Evolutionary conservation across 2,888 invertebrate species (phyloP), one percentile per base, ranked within the genome.

Genomic region (Trissolcus brochymenae): DNA sequence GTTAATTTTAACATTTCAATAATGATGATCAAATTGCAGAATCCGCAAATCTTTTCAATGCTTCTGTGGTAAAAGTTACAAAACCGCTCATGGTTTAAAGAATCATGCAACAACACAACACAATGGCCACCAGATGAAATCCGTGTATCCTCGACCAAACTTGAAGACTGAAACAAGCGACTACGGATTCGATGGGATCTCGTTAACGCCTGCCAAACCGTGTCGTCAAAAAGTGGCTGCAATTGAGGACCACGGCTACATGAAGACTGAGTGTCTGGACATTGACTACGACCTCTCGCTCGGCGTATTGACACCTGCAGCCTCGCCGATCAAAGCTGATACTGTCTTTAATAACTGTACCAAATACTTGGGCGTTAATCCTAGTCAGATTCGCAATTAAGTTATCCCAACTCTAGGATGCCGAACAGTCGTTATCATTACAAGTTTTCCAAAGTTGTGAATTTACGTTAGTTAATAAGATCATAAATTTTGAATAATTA

Each of bases 61-160:
- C 89, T 93, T 93, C 87, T 96, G 96, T 91, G 95, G 95, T 84
- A 96, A 95, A 91, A 94, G 93, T 88, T 96, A 96, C 91, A 95
- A 94, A 90, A 95, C 95, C 79, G 91, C 93, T 59, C 94, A 94
- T 89, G 95, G 95, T 72, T 91, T 96, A 84, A 94, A 94, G 87
- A 93, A 92, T 84, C 95, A 96, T 88, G 92, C 93, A 66, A 83
- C 89, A 41, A 82, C 88, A n/a, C 89, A 89, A 80, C 90, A 90
- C 83, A 85, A 83, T 56, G 84, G 86, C 60, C 7, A 65, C 14
- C 76, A 79, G 50, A 55, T 76, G 17, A 80, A 81, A 46, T 50
- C 67, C 6, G 17, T 75, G n/a, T 62, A 57, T 21, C 41, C 67
- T n/a, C 61, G 70, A 62, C 49, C 54, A 43, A 62, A 43, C 57